A percentile compares a stretch with the other conserved stretches of the same genome.
Conservation (phyloP, 2,888 invertebrate genomes). For the Drosophila eohydei region DNA sequence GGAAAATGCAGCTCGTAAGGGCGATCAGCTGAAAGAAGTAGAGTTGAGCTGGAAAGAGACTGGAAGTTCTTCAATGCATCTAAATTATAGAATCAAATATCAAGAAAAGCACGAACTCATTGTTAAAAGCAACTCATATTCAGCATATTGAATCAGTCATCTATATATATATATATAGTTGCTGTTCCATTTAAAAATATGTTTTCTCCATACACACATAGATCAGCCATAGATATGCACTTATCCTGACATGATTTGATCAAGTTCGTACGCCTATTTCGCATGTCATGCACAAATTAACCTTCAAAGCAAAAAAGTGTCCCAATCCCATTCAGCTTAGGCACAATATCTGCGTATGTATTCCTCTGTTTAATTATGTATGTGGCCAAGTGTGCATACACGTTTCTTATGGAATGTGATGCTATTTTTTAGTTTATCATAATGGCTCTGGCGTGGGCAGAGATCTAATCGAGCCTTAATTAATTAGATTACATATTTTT, state of each 20-base stretch:
- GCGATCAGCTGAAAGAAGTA: too few species aligned
- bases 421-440: conserved; percentile 1
- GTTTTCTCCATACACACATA: not conserved
- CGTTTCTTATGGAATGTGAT: conserved; percentile 8
- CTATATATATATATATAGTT: not conserved
- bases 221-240: not conserved
- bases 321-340: not conserved
- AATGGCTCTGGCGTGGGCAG: not conserved
- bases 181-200: not conserved
- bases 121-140: too few species aligned
- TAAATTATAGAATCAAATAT: too few species aligned
- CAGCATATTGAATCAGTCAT: too few species aligned
- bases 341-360: too few species aligned
- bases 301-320: conserved; percentile 5
- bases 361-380: conserved; percentile 1
- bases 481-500: conserved; percentile 17
- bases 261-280: conserved; percentile 13
- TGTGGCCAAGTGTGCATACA: conserved; percentile 11
- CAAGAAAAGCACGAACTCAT: too few species aligned
- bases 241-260: conserved; percentile 12
- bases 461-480: conserved; percentile 9
- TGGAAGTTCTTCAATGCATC: too few species aligned
- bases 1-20: not conserved
- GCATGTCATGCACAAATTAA: conserved; percentile 12
- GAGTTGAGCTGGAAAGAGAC: too few species aligned